Conservation (phyloP, 2,113 vertebrate genomes). For the Cyanoderma ruficeps region DNA sequence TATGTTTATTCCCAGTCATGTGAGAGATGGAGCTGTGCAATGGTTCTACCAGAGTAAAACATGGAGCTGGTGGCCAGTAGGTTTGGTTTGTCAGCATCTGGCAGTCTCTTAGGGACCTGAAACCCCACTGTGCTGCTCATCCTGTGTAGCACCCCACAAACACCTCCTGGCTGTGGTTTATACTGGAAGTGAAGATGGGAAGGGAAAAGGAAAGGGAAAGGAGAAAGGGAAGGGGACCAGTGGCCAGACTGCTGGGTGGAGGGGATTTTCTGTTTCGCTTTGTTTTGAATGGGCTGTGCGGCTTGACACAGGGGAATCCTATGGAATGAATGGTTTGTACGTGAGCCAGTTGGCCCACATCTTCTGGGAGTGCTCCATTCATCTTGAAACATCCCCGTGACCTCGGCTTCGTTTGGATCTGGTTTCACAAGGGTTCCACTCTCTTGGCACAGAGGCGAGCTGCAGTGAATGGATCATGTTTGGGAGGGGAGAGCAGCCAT, state of each 20-base stretch:
- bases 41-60: background rate
- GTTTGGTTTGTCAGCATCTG: background rate
- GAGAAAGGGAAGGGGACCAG: background rate
- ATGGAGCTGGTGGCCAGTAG: background rate
- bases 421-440: slow-evolving; percentile 61
- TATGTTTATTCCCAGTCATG: background rate
- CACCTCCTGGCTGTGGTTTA: background rate
- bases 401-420: slow-evolving; percentile 58
- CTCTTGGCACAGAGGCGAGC: slow-evolving; percentile 4
- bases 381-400: slow-evolving; percentile 58
- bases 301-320: slow-evolving; percentile 60
- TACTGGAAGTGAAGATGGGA: background rate
- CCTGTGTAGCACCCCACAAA: background rate
- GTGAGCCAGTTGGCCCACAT: slow-evolving; percentile 56
- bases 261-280: slow-evolving; percentile 26
- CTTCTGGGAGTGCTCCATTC: slow-evolving; percentile 65
- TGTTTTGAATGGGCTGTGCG: slow-evolving; percentile 43
- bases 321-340: slow-evolving; percentile 65
- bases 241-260: background rate
- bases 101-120: background rate
- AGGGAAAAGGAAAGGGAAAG: background rate
- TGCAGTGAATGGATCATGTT: slow-evolving; percentile 8
- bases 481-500: slow-evolving; percentile 36
- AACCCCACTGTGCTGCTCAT: background rate
- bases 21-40: background rate